phyloP scores from a whole-genome alignment of 35 echinoderm and acorn worm species.

The Eucidaris tribuloides region DNA sequence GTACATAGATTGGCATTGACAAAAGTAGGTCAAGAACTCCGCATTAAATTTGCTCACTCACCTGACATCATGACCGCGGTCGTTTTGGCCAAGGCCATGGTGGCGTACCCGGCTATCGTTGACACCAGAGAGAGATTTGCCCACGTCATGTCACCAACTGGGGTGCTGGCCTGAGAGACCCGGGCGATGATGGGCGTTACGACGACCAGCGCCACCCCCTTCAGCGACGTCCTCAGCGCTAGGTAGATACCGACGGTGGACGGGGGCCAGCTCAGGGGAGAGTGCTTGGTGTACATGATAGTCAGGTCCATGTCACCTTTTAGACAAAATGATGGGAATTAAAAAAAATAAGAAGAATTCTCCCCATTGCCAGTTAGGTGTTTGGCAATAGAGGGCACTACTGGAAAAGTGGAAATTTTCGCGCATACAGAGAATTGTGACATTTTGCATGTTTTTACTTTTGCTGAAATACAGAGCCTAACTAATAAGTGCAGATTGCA shows the following conservation, averaged over 20 bases:
- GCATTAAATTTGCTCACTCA: not conserved
- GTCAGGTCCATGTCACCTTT: constrained; percentile 68
- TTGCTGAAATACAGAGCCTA: no score
- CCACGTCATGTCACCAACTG: constrained; percentile 39
- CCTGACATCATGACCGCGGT: constrained; percentile 66
- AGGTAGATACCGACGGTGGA: constrained; percentile 43
- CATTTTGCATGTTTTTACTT: no score
- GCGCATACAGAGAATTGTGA: no score
- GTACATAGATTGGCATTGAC: not conserved
- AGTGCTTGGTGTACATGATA: constrained; percentile 70
- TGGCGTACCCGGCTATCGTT: constrained; percentile 17
- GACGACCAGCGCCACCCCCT: constrained; percentile 32
- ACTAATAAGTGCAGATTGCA: no score
- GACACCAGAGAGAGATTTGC: constrained; percentile 39
- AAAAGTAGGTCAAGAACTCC: no score
- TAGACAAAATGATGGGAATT: no score
- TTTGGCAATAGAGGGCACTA: no score
- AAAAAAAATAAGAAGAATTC: no score
- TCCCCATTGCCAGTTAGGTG: no score
- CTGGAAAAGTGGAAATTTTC: no score
- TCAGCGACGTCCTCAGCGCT: constrained; percentile 48
- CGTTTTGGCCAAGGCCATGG: constrained; percentile 42
- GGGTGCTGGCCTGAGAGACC: constrained; percentile 11
- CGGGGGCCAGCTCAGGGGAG: constrained; percentile 62
- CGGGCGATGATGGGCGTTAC: constrained; percentile 39